Evolutionary conservation across 1,140 invertebrate genomes (phyloP).

Genomic region (Tetragonula clypearis): DNA sequence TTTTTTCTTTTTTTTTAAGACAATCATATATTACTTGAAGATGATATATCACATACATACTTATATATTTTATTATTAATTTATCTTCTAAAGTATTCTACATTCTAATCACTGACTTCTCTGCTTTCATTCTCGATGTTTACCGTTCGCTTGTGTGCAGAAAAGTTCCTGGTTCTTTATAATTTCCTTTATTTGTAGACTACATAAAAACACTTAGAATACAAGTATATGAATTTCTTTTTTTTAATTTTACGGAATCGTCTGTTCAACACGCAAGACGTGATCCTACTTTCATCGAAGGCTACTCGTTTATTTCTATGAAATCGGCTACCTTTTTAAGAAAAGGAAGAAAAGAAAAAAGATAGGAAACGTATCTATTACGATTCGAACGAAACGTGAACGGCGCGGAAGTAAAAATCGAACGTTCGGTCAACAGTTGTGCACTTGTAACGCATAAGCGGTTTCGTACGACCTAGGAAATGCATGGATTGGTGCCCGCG

Average conservation of each 20-base stretch:
- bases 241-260: not conserved
- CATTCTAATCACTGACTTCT: not conserved
- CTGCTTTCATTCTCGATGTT: constrained; percentile 31
- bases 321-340: not conserved
- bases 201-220: not conserved
- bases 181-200: not conserved
- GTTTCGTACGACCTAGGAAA: constrained; percentile 54
- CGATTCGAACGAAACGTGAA: not conserved
- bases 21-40: not conserved
- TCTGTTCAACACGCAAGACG: not conserved
- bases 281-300: not conserved
- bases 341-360: not conserved
- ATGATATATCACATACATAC: not conserved
- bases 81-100: not conserved
- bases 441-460: constrained; percentile 47
- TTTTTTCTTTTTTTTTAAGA: constrained; percentile 6
- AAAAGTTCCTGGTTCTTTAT: not conserved
- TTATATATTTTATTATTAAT: not conserved
- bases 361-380: not conserved
- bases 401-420: constrained; percentile 46
- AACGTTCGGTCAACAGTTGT: constrained; percentile 20
- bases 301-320: not conserved
- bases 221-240: not conserved
- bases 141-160: not conserved
- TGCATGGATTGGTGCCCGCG: constrained; percentile 24